Conservation (phyloP, 2,113 vertebrate species). For the Paralichthys olivaceus region DNA sequence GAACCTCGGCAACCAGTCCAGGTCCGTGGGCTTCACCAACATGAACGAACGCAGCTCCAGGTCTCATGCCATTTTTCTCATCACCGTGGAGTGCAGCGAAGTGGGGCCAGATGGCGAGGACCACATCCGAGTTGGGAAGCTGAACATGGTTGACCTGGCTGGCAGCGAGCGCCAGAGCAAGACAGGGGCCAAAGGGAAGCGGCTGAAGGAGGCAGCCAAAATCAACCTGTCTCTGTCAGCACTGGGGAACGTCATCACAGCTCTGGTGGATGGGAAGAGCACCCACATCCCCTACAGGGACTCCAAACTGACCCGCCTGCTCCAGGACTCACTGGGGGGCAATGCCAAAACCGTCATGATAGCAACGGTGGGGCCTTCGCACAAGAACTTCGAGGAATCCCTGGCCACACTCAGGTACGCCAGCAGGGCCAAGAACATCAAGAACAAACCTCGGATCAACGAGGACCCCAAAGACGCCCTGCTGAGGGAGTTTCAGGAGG, state of each 20-base stretch:
- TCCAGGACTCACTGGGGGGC: constrained; percentile 96
- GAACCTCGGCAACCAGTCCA: constrained; percentile 92
- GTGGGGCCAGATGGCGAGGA: constrained; percentile 89
- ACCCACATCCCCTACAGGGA: constrained; percentile 95
- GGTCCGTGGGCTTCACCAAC: constrained; percentile 93
- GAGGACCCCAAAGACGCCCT: constrained; percentile 97
- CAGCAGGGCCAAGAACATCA: constrained; percentile 97
- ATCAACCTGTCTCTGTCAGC: constrained; percentile 97
- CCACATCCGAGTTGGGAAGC: constrained; percentile 96
- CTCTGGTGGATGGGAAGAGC: constrained; percentile 91
- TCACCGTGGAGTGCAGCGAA: constrained; percentile 95
- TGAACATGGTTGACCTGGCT: constrained; percentile 96
- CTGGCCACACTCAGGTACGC: constrained; percentile 94
- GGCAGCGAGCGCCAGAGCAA: constrained; percentile 96
- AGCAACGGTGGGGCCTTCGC: constrained; percentile 92
- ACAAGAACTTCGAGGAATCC: constrained; percentile 90
- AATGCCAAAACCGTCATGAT: constrained; percentile 98
- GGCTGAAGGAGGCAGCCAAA: constrained; percentile 94
- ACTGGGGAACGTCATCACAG: constrained; percentile 96
- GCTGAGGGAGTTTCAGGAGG: constrained; percentile 95
- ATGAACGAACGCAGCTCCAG: constrained; percentile 96
- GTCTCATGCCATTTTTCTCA: constrained; percentile 94
- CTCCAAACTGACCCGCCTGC: constrained; percentile 96
- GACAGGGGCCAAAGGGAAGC: constrained; percentile 85
- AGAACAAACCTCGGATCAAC: constrained; percentile 95